Base-by-base conservation (phyloP, 2,113 vertebrate species). In the Uria aalge region DNA sequence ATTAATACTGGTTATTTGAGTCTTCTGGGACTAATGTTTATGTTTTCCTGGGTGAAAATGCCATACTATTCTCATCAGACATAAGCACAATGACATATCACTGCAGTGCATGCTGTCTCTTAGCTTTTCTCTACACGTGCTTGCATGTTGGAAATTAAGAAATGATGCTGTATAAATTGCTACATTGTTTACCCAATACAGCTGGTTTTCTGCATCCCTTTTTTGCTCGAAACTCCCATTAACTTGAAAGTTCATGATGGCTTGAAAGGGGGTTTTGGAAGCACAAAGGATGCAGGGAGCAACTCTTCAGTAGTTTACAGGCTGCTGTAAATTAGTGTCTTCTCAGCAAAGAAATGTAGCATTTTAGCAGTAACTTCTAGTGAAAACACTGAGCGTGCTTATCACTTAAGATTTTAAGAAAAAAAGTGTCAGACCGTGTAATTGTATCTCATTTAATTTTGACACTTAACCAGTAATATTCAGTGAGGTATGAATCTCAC, bases 361-460 rank as follows among this genome's bases (percentile, higher is more conserved):
- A 84, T 95, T 96, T 96, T 84, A 96, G 91, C 95, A 95, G 95
- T 93, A 79, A 76, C 59, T 94, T 93, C 92, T 94, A 94, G 95
- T 95, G 92, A 93, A 98, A 97, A 97, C 87, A 96, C 92, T 96
- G 92, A 95, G 95, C 30, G 91, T 97, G 96, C 92, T 95, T 97
- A 94, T 90, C 86, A 84, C 67, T 90, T 93, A 66, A 85, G 78
- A 92, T 95, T 91, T 92, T 90, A 84, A 96, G n/a, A 5, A 47
- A 55, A 85, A 19, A 82, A 93, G 55, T 92, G 84, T 96, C 94
- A 95, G 67, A 85, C 67, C 60, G 24, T 95, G 55, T 95, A 94
- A 92, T 62, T 94, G 47, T 89, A 76, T 94, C 83, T 90, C 59
- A 67, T 93, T 57, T 85, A 80, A 86, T 90, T 96, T 71, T 53